Evolutionary conservation across 2,113 vertebrate genomes (phyloP).

Genomic region (Salvelinus sp.): DNA sequence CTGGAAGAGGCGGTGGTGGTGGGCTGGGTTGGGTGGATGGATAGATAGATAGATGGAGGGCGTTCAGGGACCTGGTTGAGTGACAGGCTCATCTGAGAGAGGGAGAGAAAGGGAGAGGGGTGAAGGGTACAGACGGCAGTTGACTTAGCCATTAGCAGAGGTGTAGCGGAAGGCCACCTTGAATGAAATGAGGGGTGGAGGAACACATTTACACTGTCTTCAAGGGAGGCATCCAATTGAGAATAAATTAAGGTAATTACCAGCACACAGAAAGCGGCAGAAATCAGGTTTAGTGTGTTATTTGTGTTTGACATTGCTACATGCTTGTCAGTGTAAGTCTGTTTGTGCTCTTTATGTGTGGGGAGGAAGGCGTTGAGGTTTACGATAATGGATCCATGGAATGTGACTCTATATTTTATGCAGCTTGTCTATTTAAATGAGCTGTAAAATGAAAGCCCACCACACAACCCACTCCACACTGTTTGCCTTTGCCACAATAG

Average conservation of each 20-base stretch:
- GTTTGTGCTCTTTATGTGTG: neutral
- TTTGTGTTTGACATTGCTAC: constrained; percentile 1
- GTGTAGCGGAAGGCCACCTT: constrained; percentile 60
- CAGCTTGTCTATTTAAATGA: constrained; percentile 62
- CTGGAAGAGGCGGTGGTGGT: neutral
- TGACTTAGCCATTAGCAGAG: constrained; percentile 40
- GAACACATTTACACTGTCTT: constrained; percentile 61
- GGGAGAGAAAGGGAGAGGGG: neutral
- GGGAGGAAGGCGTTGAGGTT: neutral
- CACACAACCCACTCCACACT: neutral
- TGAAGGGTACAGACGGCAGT: neutral
- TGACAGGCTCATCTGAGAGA: neutral
- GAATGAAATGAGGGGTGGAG: constrained; percentile 63
- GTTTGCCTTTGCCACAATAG: constrained; percentile 30
- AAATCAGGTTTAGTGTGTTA: constrained; percentile 44
- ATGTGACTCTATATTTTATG: constrained; percentile 49
- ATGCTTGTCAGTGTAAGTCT: neutral
- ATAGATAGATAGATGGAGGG: too few relatives aligned
- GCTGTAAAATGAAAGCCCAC: constrained; percentile 63
- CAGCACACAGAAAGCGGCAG: constrained; percentile 49
- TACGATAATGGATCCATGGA: constrained; percentile 25
- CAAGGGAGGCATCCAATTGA: constrained; percentile 55
- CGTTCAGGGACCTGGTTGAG: too few relatives aligned
- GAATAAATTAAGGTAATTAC: constrained; percentile 70
- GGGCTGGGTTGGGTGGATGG: too few relatives aligned